Evolutionary conservation across 2,113 vertebrate genomes (phyloP).

Genomic region (Amazona vittata): DNA sequence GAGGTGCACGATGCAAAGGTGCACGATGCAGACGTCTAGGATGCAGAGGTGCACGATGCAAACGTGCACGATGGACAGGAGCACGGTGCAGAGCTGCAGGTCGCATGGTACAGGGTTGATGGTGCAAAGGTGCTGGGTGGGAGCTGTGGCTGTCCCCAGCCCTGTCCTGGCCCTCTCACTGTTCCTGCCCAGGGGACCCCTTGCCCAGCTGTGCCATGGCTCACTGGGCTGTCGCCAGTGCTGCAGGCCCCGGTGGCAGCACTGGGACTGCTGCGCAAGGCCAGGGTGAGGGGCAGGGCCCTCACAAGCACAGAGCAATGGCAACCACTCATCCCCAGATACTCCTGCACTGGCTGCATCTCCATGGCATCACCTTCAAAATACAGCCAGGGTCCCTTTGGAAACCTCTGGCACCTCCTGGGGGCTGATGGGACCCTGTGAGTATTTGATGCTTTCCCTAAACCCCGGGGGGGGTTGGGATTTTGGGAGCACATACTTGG

Average conservation of each 20-base stretch:
- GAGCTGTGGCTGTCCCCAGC: too few relatives aligned
- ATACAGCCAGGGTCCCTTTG: neutral
- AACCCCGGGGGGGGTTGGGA: neutral
- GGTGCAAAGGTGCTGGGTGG: neutral
- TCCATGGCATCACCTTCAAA: fast-evolving
- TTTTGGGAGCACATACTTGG: fast-evolving
- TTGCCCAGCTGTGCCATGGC: neutral
- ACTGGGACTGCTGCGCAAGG: neutral
- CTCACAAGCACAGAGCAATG: neutral
- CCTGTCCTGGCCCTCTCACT: neutral
- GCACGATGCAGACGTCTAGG: too few relatives aligned
- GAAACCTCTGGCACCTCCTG: neutral
- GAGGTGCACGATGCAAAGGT: neutral
- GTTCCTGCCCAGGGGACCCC: neutral
- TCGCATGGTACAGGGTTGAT: neutral
- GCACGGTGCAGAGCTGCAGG: neutral
- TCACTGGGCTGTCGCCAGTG: neutral
- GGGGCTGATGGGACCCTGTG: neutral
- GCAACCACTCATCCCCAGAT: too few relatives aligned
- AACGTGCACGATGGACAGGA: neutral
- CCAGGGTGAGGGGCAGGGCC: neutral
- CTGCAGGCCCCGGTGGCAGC: neutral
- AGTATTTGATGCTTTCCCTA: neutral
- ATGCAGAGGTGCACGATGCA: neutral
- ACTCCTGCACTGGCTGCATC: fast-evolving